These are phyloP conservation scores for Epicauta chinensis DNA, from an alignment of 1,140 invertebrate species.

Conservation along the genomic window DNA sequence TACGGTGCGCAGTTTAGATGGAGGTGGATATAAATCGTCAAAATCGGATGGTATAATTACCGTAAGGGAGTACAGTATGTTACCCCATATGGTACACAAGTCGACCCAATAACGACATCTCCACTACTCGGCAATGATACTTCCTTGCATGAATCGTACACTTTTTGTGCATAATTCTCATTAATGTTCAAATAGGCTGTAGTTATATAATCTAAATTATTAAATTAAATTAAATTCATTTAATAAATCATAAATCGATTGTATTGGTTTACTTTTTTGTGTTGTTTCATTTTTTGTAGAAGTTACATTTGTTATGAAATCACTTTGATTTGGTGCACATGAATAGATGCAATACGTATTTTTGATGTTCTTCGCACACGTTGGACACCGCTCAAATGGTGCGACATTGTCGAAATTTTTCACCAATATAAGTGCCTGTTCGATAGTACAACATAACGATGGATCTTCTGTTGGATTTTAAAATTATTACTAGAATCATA, in stretches of 20 bases:
- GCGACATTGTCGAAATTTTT: conserved; percentile 46
- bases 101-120: conserved; percentile 58
- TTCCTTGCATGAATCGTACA: conserved; percentile 62
- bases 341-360: conserved; percentile 54
- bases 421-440: conserved; percentile 46
- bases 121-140: conserved; percentile 60
- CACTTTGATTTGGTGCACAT: conserved; percentile 53
- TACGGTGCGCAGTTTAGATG: too few species aligned
- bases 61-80: conserved; percentile 49
- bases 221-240: not conserved
- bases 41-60: conserved; percentile 32
- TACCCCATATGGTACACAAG: conserved; percentile 58
- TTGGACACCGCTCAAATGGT: conserved; percentile 54
- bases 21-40: too few species aligned
- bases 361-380: conserved; percentile 52
- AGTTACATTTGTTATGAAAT: conserved; percentile 43
- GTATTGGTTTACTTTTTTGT: not conserved
- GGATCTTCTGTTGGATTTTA: conserved; percentile 25
- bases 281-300: not conserved
- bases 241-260: too few species aligned
- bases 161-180: conserved; percentile 51
- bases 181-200: conserved; percentile 40
- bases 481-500: not conserved
- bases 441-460: conserved; percentile 48
- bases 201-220: conserved; percentile 8